These are phyloP conservation scores for Palythoa heliodiscus DNA, from an alignment of 92 coral and sea anemone species.

Conservation along the genomic window DNA sequence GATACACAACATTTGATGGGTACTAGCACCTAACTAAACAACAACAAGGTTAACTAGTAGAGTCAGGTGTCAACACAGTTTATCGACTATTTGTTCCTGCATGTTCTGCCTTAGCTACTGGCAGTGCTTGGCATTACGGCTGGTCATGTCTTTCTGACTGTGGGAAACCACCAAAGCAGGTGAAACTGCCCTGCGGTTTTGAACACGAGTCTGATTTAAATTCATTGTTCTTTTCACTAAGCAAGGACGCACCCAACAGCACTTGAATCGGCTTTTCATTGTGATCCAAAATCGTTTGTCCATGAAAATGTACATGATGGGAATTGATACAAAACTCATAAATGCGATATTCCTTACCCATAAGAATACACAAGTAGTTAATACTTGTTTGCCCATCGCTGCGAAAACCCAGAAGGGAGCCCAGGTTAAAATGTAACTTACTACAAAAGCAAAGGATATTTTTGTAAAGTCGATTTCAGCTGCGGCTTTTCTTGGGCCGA, in stretches of 20 bases:
- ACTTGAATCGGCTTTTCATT: not conserved
- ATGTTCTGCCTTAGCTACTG: not conserved
- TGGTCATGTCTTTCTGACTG: not conserved
- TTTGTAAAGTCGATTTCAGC: conserved; percentile 2
- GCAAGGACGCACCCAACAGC: not conserved
- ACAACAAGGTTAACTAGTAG: too few species aligned
- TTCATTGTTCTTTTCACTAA: not conserved
- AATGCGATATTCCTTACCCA: not conserved
- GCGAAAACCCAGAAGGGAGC: not conserved
- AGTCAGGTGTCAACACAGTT: not conserved
- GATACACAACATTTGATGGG: too few species aligned
- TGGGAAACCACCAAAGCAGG: not conserved
- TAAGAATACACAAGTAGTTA: not conserved
- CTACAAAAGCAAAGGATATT: not conserved
- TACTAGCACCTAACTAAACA: too few species aligned
- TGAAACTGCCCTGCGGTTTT: not conserved
- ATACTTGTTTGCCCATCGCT: not conserved
- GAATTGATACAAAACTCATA: not conserved
- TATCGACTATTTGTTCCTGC: not conserved
- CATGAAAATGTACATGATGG: conserved; percentile 1
- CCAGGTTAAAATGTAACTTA: not conserved
- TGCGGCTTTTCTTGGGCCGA: not conserved
- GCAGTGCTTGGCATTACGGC: not conserved
- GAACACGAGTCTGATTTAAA: not conserved
- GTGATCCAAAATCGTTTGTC: not conserved